phyloP scores from a whole-genome alignment of 2,797 vertebrate genomes.

The Esox masquinongy region DNA sequence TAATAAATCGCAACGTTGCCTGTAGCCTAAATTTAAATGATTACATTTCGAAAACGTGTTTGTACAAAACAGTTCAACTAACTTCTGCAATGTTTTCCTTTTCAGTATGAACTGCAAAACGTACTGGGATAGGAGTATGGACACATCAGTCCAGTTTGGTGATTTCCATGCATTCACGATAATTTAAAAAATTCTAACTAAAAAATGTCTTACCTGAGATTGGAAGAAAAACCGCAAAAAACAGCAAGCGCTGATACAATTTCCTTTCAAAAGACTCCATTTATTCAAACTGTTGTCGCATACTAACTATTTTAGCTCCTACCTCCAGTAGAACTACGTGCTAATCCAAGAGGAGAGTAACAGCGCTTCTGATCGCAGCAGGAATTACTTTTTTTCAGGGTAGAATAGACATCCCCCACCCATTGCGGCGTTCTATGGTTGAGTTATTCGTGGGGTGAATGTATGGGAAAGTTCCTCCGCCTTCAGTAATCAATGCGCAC shows the following conservation, averaged over 20 bases:
- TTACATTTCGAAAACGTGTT: background rate
- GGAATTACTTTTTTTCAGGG: slow-evolving; percentile 50
- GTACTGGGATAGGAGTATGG: background rate
- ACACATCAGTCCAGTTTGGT: background rate
- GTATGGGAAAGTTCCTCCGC: slow-evolving; percentile 38
- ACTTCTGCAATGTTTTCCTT: background rate
- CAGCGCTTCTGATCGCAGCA: slow-evolving; percentile 31
- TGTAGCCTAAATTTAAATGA: background rate
- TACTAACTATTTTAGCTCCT: slow-evolving; percentile 58
- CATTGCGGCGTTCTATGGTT: slow-evolving; percentile 22
- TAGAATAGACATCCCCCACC: slow-evolving; percentile 40
- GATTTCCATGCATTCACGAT: background rate
- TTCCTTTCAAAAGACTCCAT: slow-evolving; percentile 75
- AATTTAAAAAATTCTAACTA: background rate
- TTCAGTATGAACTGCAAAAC: background rate
- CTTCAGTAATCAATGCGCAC: slow-evolving; percentile 37
- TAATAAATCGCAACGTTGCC: background rate
- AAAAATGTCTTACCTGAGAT: slow-evolving; percentile 73
- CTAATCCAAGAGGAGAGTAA: slow-evolving; percentile 41
- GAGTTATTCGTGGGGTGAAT: slow-evolving; percentile 12
- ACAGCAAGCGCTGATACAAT: slow-evolving; percentile 69
- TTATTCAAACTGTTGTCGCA: slow-evolving; percentile 70
- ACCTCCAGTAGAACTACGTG: slow-evolving; percentile 51
- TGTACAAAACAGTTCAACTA: background rate
- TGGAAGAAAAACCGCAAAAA: slow-evolving; percentile 62